Evolutionary conservation across 2,797 vertebrate species (phyloP).

Genomic region (Alectoris magna): DNA sequence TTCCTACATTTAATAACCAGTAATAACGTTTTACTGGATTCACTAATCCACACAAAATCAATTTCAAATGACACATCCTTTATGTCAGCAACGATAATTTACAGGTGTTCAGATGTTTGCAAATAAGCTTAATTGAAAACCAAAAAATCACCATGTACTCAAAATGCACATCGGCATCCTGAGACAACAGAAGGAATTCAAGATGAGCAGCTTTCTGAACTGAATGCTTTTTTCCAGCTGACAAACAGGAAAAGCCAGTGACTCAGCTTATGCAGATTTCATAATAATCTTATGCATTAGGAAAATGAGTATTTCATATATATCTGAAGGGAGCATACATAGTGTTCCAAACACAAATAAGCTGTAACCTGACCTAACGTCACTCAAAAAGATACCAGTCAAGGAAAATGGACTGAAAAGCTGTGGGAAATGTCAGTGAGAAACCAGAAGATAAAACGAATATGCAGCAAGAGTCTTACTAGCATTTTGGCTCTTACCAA

Average conservation of each 20-base stretch:
- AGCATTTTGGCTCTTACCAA: not conserved
- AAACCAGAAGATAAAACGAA: not conserved
- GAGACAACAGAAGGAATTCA: constrained; percentile 23
- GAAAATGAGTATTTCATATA: constrained; percentile 9
- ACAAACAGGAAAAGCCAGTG: constrained; percentile 35
- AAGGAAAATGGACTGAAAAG: not conserved
- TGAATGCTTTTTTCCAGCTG: not conserved
- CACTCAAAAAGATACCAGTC: not conserved
- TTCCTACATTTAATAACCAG: constrained; percentile 2
- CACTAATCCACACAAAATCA: constrained; percentile 5
- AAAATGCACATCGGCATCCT: not conserved
- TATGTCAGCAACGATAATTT: constrained; percentile 22
- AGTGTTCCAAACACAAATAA: not conserved
- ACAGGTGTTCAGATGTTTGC: constrained; percentile 45
- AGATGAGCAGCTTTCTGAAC: constrained; percentile 32
- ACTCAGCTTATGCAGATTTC: constrained; percentile 17
- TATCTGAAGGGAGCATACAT: not conserved
- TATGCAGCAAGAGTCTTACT: not conserved
- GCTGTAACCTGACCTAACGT: not conserved
- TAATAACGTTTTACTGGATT: constrained; percentile 16
- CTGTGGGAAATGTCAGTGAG: not conserved
- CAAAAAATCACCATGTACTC: constrained; percentile 17
- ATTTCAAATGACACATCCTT: not conserved
- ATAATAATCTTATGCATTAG: not conserved
- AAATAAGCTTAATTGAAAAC: constrained; percentile 55